phyloP scores from a whole-genome alignment of 2,797 vertebrate genomes.

The Kryptopterus vitreolus region DNA sequence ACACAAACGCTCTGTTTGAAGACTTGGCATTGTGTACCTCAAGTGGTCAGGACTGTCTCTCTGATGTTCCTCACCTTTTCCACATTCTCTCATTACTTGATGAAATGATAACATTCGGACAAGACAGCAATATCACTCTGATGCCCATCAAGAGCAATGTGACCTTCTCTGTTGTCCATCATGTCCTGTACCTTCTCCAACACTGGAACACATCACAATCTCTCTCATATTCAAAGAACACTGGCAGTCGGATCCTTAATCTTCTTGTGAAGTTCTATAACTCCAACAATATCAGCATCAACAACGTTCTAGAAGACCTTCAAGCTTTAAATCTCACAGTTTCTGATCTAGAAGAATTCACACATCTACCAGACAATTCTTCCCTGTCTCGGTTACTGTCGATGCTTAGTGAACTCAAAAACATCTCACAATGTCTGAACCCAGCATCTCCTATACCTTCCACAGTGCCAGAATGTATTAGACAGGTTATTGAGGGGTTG shows the following conservation, averaged over 20 bases:
- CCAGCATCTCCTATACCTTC: not conserved
- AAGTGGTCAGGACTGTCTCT: conserved; percentile 61
- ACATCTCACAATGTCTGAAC: conserved; percentile 65
- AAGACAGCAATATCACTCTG: conserved; percentile 42
- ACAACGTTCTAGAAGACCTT: conserved; percentile 62
- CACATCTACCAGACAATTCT: conserved; percentile 51
- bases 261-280: conserved; percentile 62
- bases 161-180: conserved; percentile 54
- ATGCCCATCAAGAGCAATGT: conserved; percentile 1
- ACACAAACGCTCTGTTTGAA: conserved; percentile 60
- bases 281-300: conserved; percentile 57
- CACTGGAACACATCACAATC: conserved; percentile 47
- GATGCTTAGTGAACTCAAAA: conserved; percentile 54
- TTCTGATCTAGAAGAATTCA: conserved; percentile 61
- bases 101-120: conserved; percentile 43
- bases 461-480: conserved; percentile 56
- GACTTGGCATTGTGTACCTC: conserved; percentile 57
- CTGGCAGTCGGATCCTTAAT: conserved; percentile 57
- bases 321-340: conserved; percentile 66
- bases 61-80: conserved; percentile 62
- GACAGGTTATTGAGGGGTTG: conserved; percentile 57
- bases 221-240: conserved; percentile 42
- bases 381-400: conserved; percentile 58
- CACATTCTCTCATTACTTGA: conserved; percentile 58
- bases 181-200: conserved; percentile 64